These are phyloP conservation scores for Anhinga rufa DNA, from an alignment of 2,113 vertebrate genomes.

Conservation along the genomic window DNA sequence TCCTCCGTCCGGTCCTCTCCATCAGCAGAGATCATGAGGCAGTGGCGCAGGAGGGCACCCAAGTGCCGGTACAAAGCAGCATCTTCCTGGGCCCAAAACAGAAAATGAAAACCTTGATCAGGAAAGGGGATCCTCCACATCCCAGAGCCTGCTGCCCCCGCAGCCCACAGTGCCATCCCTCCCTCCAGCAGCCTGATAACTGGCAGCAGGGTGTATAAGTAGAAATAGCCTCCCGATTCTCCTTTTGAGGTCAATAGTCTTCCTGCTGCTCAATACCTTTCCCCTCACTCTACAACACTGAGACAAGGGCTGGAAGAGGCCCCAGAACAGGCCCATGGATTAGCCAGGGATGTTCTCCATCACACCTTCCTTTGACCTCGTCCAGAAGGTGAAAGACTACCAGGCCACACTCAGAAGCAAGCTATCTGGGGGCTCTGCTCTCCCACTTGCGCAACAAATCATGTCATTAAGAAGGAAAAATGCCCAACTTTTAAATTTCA, in stretches of 20 bases:
- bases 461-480: background rate
- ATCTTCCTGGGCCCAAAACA: constrained; percentile 79
- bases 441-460: fast-evolving
- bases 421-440: background rate
- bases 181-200: background rate
- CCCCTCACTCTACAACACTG: background rate
- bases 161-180: background rate
- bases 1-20: constrained; percentile 88
- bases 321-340: background rate
- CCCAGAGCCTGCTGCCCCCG: background rate
- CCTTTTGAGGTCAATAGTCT: background rate
- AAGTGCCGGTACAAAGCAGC: constrained; percentile 83
- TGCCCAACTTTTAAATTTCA: background rate
- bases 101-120: background rate
- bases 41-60: constrained; percentile 87
- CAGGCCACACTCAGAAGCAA: background rate
- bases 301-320: background rate
- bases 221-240: background rate
- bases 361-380: background rate
- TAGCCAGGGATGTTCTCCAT: background rate
- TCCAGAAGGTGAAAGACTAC: background rate
- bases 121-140: background rate
- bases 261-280: background rate
- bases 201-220: fast-evolving
- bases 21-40: constrained; percentile 81